Evolutionary conservation across 2,888 invertebrate genomes (phyloP).

Genomic region (Synergus gifuensis): DNA sequence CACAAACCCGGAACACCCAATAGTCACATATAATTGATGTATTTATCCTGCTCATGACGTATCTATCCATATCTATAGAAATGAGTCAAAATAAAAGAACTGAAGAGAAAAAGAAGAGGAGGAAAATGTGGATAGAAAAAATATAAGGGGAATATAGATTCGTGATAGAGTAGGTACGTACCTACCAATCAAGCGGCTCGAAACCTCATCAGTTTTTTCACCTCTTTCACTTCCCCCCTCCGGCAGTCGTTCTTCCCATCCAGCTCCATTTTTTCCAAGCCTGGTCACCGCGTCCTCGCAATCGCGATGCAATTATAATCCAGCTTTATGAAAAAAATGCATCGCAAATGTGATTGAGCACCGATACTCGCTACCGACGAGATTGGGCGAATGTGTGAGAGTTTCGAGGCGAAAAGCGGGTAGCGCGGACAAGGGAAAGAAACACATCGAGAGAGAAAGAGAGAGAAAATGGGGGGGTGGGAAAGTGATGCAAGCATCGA

Average conservation of each 20-base stretch:
- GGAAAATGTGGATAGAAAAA: conserved; percentile 54
- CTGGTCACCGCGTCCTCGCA: conserved; percentile 67
- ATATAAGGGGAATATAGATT: conserved; percentile 57
- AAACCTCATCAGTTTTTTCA: conserved; percentile 76
- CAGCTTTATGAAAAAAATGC: conserved; percentile 78
- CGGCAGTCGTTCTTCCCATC: conserved; percentile 58
- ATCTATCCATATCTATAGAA: conserved; percentile 4
- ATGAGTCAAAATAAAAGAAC: conserved; percentile 40
- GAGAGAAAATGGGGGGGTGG: conserved; percentile 53
- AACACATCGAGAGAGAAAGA: conserved; percentile 53
- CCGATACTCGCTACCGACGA: conserved; percentile 74
- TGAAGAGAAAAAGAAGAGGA: conserved; percentile 45
- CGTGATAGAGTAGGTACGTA: conserved; percentile 71
- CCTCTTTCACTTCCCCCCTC: conserved; percentile 61
- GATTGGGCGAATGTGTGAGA: conserved; percentile 69
- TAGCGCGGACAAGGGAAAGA: conserved; percentile 50
- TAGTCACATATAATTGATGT: neutral
- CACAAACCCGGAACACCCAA: neutral
- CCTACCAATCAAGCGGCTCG: conserved; percentile 77
- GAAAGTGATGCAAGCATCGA: conserved; percentile 53
- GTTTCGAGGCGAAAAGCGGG: conserved; percentile 56
- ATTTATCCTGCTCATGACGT: conserved; percentile 10
- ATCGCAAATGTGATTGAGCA: conserved; percentile 78
- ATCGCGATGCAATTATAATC: conserved; percentile 78
- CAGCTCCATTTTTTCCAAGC: conserved; percentile 70